Percentiles rank a stretch among this genome's conserved stretches.
Conservation (phyloP, 2,888 invertebrate species). For the Yponomeuta sedellus region DNA sequence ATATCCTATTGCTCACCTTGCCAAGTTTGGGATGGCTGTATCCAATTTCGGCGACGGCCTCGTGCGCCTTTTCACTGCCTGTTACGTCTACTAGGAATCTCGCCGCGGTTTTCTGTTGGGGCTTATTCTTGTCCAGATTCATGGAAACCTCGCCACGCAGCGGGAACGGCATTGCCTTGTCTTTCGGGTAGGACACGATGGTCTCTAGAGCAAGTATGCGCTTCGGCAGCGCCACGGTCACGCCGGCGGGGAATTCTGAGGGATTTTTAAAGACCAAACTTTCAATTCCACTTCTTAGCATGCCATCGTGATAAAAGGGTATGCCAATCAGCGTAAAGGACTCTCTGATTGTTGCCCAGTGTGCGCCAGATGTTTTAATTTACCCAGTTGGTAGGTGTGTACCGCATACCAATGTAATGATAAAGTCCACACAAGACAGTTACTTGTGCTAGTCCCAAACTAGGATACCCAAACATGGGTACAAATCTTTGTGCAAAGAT, state of each 20-base stretch:
- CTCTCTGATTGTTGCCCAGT: too few relatives aligned
- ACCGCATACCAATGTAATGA: background rate
- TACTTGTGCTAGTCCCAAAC: too few relatives aligned
- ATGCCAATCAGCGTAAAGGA: too few relatives aligned
- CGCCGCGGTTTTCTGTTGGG: constrained; percentile 80
- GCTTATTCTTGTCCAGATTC: constrained; percentile 84
- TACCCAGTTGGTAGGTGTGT: too few relatives aligned
- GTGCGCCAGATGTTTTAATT: too few relatives aligned
- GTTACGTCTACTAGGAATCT: constrained; percentile 72
- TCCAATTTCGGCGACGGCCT: constrained; percentile 74
- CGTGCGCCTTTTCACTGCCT: constrained; percentile 62
- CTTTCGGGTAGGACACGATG: constrained; percentile 59
- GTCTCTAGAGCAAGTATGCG: constrained; percentile 81
- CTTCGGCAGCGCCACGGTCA: constrained; percentile 80
- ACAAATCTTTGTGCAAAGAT: too few relatives aligned
- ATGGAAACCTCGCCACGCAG: constrained; percentile 79
- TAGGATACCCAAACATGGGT: too few relatives aligned
- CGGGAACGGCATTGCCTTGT: constrained; percentile 71
- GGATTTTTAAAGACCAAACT: background rate
- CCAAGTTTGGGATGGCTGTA: constrained; percentile 81
- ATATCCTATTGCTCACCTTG: constrained; percentile 66
- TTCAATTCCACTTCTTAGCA: too few relatives aligned
- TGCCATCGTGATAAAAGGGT: too few relatives aligned
- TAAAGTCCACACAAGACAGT: too few relatives aligned
- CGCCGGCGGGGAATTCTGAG: constrained; percentile 58